Percentiles rank a stretch among this genome's conserved stretches.
Evolutionary conservation across 2,113 vertebrate genomes (phyloP).

Genomic region (Paradoxurus hermaphroditus): DNA sequence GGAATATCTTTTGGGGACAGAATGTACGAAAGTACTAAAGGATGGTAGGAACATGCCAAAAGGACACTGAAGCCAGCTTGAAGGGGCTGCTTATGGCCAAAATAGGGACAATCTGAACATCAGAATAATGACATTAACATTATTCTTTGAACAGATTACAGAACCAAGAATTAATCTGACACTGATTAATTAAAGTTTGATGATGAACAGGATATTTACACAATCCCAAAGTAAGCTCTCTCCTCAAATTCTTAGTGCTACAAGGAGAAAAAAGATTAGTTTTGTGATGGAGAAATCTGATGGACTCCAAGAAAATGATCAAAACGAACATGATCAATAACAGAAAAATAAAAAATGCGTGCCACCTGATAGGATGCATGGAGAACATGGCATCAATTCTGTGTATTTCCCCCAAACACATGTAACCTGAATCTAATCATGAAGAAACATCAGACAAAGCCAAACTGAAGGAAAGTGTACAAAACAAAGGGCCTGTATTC

Average conservation of each 20-base stretch:
- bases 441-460: background rate
- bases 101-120: background rate
- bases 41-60: background rate
- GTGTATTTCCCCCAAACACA: background rate
- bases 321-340: background rate
- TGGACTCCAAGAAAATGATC: background rate
- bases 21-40: background rate
- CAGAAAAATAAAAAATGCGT: background rate
- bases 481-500: background rate
- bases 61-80: background rate
- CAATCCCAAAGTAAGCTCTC: background rate
- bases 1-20: background rate
- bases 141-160: background rate
- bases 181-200: background rate
- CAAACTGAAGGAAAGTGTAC: background rate
- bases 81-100: background rate
- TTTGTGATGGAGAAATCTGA: background rate
- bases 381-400: background rate
- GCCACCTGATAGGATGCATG: background rate
- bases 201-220: background rate
- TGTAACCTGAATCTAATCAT: background rate
- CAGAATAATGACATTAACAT: background rate
- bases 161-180: background rate
- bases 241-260: background rate
- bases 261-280: background rate